Evolutionary conservation across 2,113 vertebrate species (phyloP), one percentile per base, ranked within the genome.

Genomic region (Dasyornis broadbenti): DNA sequence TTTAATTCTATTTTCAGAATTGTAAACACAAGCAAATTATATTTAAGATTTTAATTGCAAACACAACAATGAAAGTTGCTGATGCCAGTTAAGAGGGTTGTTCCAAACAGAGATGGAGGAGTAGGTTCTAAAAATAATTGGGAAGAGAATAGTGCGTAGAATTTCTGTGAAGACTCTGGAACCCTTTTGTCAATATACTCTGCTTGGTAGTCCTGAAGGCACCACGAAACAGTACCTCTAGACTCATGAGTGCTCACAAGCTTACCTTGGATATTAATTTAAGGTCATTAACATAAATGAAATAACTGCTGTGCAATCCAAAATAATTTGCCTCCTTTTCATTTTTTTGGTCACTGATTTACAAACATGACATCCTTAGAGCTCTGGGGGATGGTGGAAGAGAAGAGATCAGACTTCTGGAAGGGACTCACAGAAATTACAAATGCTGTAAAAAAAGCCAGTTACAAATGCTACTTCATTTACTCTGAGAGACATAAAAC

Each of bases 141-240:
- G 20, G 13, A 54, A 49, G 44, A 45, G 2, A n/a, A 37, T 7
- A 75, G 1, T n/a, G 15, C 17, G 23, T 6, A 54, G 24, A 50
- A 79, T 70, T 92, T 53, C n/a, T 53, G 4, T 35, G 21, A 78
- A 49, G 24, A 6, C 6, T 69, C n/a, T 82, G 24, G 54, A 59
- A 53, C 3, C 1, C 45, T 7, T 79, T 54, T 50, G 26, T 40
- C 61, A 33, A 54, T 45, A 70, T 15, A 31, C 2, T 22, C 10
- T 54, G 3, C 5, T 37, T 85, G 28, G 4, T 85, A 61, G 31
- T 90, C 24, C 47, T 53, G 20, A 82, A 71, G 28, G 12, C 22
- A 66, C 23, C 4, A 7, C 5, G 20, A 85, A 57, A 0, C 1
- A 0, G 17, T 71, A 40, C 17, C 4, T 37, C 6, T 59, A 76